Conservation (phyloP, 2,888 invertebrate species). For the Nomada lathburiana region DNA sequence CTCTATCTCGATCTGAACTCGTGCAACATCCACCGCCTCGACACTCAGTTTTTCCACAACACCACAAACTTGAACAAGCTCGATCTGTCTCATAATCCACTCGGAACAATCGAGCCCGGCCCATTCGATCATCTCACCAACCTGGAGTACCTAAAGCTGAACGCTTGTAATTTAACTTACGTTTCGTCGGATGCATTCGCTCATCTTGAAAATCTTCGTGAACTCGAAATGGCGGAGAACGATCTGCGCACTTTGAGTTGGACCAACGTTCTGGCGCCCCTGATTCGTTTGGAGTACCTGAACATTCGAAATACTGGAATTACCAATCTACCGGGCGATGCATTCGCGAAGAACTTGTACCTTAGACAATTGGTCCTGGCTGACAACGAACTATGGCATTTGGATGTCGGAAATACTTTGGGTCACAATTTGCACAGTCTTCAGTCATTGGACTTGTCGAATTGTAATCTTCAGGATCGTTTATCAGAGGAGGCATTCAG, state of each 20-base stretch:
- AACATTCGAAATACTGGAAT: constrained; percentile 88
- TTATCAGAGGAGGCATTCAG: constrained; percentile 89
- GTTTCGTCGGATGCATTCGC: constrained; percentile 87
- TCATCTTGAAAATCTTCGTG: constrained; percentile 87
- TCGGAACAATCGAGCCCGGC: constrained; percentile 86
- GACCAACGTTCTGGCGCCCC: constrained; percentile 87
- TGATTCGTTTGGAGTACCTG: constrained; percentile 87
- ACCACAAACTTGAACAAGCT: constrained; percentile 88
- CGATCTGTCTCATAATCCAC: constrained; percentile 89
- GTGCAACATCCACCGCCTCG: constrained; percentile 87
- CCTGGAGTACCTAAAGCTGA: constrained; percentile 88
- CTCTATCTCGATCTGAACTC: constrained; percentile 89
- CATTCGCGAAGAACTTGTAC: constrained; percentile 88
- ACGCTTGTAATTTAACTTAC: constrained; percentile 87
- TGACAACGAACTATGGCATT: constrained; percentile 88
- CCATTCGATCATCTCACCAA: constrained; percentile 88
- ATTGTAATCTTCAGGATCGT: constrained; percentile 89
- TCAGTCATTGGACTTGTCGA: constrained; percentile 88
- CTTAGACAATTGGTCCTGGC: constrained; percentile 88
- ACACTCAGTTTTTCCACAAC: constrained; percentile 88
- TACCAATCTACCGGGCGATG: constrained; percentile 87
- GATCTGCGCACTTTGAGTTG: constrained; percentile 86
- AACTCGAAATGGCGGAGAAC: constrained; percentile 88
- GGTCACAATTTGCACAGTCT: constrained; percentile 88
- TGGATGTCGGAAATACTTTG: constrained; percentile 88